phyloP scores from a whole-genome alignment of 2,113 vertebrate species.

The Bos javanicus region DNA sequence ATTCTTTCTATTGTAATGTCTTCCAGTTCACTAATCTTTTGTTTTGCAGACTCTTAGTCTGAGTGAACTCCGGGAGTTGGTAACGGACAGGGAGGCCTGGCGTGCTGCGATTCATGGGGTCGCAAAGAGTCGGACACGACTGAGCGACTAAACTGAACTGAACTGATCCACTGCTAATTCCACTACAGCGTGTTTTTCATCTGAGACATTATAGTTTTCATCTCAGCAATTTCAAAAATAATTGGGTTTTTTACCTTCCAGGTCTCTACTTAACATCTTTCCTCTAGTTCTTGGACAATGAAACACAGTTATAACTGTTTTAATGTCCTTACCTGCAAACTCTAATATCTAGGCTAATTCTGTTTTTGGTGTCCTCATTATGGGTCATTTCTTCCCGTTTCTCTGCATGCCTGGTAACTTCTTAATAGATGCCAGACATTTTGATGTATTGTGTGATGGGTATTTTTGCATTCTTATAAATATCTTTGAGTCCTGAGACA shows the following conservation, averaged over 20 bases:
- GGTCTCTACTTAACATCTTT: not conserved
- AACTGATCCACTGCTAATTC: not conserved
- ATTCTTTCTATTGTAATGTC: not conserved
- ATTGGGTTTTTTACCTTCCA: not conserved
- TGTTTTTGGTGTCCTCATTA: not conserved
- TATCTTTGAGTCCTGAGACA: not conserved
- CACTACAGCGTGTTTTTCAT: not conserved
- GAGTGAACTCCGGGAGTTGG: no score
- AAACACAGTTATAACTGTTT: not conserved
- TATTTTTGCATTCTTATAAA: not conserved
- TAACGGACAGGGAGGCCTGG: no score
- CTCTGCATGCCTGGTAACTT: not conserved
- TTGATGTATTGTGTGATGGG: not conserved
- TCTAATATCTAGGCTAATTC: not conserved
- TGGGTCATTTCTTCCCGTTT: not conserved
- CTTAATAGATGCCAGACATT: not conserved
- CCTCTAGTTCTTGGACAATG: not conserved
- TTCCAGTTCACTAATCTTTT: slow-evolving; percentile 5
- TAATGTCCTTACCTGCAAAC: not conserved
- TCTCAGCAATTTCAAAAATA: not conserved
- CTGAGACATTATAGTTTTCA: not conserved
- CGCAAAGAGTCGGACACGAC: no score
- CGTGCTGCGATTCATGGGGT: no score
- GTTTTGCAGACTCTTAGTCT: not conserved
- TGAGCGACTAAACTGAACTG: no score